Evolutionary conservation across 2,113 vertebrate genomes (phyloP).

Genomic region (Atherinomorus stipes): DNA sequence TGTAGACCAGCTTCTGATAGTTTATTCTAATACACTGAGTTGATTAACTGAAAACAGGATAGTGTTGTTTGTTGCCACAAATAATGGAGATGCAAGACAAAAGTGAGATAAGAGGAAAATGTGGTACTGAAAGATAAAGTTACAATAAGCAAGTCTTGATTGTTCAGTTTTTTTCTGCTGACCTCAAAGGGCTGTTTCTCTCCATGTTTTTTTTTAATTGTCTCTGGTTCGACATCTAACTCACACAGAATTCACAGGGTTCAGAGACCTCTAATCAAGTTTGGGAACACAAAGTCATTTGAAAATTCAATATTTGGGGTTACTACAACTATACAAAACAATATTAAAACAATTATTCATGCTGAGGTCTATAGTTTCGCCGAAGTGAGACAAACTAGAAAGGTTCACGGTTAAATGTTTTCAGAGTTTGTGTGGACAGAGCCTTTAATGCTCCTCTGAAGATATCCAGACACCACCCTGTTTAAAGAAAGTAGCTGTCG

Average conservation of each 20-base stretch:
- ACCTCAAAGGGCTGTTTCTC: background rate
- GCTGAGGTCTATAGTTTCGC: no score
- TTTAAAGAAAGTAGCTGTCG: conserved; percentile 18
- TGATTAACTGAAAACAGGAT: conserved; percentile 8
- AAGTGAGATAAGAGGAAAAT: background rate
- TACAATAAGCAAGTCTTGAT: background rate
- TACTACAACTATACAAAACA: background rate
- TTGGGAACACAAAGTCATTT: background rate
- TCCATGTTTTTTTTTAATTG: background rate
- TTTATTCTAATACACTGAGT: background rate
- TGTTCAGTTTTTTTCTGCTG: background rate
- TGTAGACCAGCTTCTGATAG: background rate
- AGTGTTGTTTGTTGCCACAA: background rate
- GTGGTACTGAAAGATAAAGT: background rate
- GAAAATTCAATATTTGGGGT: no score
- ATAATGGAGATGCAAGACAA: background rate
- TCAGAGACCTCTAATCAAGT: background rate
- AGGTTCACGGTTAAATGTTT: background rate
- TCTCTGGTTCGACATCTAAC: background rate
- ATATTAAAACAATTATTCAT: no score
- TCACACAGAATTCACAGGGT: no score
- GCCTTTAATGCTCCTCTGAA: conserved; percentile 27
- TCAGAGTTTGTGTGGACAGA: background rate
- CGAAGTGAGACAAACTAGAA: background rate
- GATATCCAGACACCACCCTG: conserved; percentile 32